phyloP scores from a whole-genome alignment of 2,888 invertebrate genomes.

The Dorcus parallelipipedus region DNA sequence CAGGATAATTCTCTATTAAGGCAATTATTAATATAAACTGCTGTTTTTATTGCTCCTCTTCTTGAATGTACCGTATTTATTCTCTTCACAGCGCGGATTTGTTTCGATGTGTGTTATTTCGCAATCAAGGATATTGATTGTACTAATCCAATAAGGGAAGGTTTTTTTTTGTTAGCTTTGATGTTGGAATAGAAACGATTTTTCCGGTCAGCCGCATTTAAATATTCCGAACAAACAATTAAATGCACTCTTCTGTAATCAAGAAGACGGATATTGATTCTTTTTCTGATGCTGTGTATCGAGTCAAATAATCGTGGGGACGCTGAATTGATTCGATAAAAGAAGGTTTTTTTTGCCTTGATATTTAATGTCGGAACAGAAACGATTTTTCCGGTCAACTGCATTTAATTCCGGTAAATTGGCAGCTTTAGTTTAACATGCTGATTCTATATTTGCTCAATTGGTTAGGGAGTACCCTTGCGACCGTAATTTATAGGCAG shows the following conservation, averaged over 20 bases:
- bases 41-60: neutral
- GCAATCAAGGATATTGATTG: neutral
- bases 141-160: no score
- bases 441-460: slow-evolving; percentile 6
- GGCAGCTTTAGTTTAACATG: slow-evolving; percentile 9
- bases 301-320: neutral
- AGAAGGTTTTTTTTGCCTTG: no score
- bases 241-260: neutral
- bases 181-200: neutral
- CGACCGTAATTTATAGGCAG: no score
- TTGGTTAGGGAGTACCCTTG: neutral
- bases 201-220: neutral
- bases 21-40: slow-evolving; percentile 3
- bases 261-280: no score
- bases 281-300: neutral
- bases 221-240: neutral
- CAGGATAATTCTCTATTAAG: slow-evolving; percentile 2
- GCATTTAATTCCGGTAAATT: slow-evolving; percentile 2
- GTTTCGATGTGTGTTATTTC: neutral
- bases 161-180: no score
- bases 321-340: neutral
- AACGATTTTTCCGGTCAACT: slow-evolving; percentile 6
- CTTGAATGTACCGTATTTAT: neutral
- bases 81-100: neutral
- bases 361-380: no score